phyloP scores from a whole-genome alignment of 64 coral and sea anemone genomes.

The Dendrophyllia cribrosa region DNA sequence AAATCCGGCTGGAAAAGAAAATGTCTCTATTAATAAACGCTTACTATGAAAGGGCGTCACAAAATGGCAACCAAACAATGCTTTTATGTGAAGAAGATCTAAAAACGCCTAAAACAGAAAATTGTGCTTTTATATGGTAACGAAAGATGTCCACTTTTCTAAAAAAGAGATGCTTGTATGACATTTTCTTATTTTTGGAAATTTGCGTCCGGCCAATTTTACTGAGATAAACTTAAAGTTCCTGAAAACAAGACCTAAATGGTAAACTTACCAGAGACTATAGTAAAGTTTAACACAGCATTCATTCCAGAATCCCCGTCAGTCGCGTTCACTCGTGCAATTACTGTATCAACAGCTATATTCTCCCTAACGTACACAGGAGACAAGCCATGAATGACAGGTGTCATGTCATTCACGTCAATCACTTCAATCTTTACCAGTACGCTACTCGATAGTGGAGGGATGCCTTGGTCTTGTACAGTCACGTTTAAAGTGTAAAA shows the following conservation, averaged over 20 bases:
- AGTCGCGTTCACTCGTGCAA: constrained; percentile 40
- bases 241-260: not conserved
- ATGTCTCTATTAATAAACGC: too few species aligned
- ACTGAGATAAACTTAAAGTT: not conserved
- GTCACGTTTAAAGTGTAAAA: constrained; percentile 54
- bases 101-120: too few species aligned
- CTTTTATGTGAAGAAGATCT: too few species aligned
- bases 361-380: constrained; percentile 67
- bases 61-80: too few species aligned
- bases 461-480: constrained; percentile 52
- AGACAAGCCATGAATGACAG: constrained; percentile 14
- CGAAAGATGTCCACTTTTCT: too few species aligned
- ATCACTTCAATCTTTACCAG: constrained; percentile 31
- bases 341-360: constrained; percentile 23
- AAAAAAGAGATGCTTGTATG: too few species aligned
- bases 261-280: constrained; percentile 53
- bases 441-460: constrained; percentile 18
- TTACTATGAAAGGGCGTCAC: too few species aligned
- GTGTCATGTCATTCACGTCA: constrained; percentile 71
- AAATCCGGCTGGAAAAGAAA: too few species aligned
- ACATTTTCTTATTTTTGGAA: too few species aligned
- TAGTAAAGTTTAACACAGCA: constrained; percentile 60
- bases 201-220: too few species aligned
- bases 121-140: too few species aligned
- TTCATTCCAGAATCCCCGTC: constrained; percentile 65